Conservation (phyloP, 2,888 invertebrate species). For the Epistrophe eligans region DNA sequence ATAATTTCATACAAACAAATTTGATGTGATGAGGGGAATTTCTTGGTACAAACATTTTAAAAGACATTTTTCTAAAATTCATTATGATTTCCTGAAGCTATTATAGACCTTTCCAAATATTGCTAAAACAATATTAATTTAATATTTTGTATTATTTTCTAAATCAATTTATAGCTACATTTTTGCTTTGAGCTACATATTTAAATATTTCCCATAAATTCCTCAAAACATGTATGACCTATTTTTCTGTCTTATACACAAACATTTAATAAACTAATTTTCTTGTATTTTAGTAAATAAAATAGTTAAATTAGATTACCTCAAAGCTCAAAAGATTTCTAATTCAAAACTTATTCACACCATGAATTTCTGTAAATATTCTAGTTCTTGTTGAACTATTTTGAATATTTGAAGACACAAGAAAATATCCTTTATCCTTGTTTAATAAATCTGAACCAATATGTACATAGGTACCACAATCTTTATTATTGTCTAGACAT, state of each 20-base stretch:
- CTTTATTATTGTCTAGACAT: background rate
- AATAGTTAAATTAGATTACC: background rate
- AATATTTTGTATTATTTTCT: background rate
- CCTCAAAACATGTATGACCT: background rate
- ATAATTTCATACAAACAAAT: too few relatives aligned
- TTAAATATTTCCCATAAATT: background rate
- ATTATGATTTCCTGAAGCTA: too few relatives aligned
- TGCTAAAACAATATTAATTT: background rate
- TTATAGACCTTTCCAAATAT: too few relatives aligned
- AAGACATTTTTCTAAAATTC: too few relatives aligned
- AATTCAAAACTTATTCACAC: conserved; percentile 1
- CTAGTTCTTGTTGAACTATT: background rate
- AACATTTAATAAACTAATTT: background rate
- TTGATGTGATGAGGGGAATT: too few relatives aligned
- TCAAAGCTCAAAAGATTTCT: background rate
- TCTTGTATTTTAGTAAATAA: background rate
- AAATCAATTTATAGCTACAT: too few relatives aligned
- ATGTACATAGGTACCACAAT: background rate
- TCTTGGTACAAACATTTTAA: too few relatives aligned
- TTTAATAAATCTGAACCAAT: background rate
- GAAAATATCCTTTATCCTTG: background rate
- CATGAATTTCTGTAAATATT: background rate
- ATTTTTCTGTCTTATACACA: background rate
- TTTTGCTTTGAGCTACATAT: background rate
- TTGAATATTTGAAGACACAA: background rate